Evolutionary conservation across 1,140 invertebrate species (phyloP), one percentile per base, ranked within the genome.

Genomic region (Yoshiicerus persimilis): DNA sequence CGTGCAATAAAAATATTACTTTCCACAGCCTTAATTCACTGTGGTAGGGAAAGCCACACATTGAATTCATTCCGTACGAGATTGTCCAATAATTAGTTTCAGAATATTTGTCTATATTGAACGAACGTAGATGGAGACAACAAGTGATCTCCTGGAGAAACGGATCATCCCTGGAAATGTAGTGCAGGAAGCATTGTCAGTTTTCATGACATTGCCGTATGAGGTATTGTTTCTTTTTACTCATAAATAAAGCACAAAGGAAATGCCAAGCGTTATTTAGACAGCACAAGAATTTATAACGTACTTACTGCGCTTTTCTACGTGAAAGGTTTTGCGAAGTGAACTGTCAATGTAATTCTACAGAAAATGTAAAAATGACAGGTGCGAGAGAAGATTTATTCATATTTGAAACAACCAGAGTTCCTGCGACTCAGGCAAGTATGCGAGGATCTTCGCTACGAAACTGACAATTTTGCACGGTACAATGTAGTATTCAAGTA

Each of bases 351-450:
- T n/a, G n/a, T n/a, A n/a, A n/a, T n/a, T n/a, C n/a, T n/a, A n/a
- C n/a, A 64, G 62, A 64, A 20, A 64, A 6, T 64, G 25, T 30
- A 70, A 27, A 9, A 16, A 11, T n/a, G 10, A 25, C 36, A 87
- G 86, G 36, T 87, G 3, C 86, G 86, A 77, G 86, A 87, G 38
- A 87, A 87, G 41, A 77, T 87, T 9, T 87, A 87, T 25, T 62
- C 86, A 20, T 87, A n/a, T 41, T 36, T 87, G n/a, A 13, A 20
- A 32, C 86, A 87, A 36, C 27, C 86, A 36, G 64, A 87, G 11
- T 70, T 38, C n/a, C 66, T 87, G n/a, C 41, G 36, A n/a, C n/a
- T 87, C 11, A 34, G 86, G 10, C 36, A 39, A 25, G 64, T 87
- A 13, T 87, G 86, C 30, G 23, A 64, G 30, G 38, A 25, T 13